Conservation (phyloP, 2,888 invertebrate genomes). For the Agrochola litura region DNA sequence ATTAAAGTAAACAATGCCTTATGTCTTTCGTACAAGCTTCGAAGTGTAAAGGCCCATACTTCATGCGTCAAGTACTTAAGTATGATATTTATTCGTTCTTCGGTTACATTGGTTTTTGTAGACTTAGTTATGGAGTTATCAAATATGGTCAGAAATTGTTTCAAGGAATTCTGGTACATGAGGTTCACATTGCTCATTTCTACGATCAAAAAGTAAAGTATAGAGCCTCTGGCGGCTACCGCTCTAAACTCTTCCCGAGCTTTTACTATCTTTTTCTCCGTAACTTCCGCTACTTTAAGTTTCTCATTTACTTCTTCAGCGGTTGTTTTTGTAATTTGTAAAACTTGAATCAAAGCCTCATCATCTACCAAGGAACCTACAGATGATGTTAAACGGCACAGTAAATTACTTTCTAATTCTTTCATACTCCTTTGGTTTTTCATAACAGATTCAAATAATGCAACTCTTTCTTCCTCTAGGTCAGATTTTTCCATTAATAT, state of each 20-base stretch:
- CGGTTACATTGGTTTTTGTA: constrained; percentile 95
- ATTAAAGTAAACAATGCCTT: constrained; percentile 98
- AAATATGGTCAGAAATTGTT: constrained; percentile 98
- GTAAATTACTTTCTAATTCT: constrained; percentile 97
- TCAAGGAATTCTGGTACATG: constrained; percentile 99
- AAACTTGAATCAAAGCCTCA: constrained; percentile 97
- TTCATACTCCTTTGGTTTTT: constrained; percentile 99
- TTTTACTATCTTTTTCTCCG: constrained; percentile 97
- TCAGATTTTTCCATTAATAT: constrained; percentile 99
- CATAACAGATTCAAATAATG: constrained; percentile 98
- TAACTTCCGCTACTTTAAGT: constrained; percentile 97
- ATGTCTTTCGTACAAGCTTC: constrained; percentile 98
- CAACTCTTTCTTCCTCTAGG: constrained; percentile 97
- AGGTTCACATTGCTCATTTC: constrained; percentile 99
- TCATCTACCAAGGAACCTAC: constrained; percentile 98
- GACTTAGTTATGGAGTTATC: constrained; percentile 98
- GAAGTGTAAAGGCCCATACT: constrained; percentile 97
- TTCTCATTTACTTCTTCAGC: constrained; percentile 99
- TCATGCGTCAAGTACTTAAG: constrained; percentile 97
- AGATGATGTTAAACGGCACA: constrained; percentile 97
- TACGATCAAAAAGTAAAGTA: constrained; percentile 98
- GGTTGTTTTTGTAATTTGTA: constrained; percentile 96
- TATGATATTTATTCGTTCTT: constrained; percentile 97
- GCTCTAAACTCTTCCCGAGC: constrained; percentile 99
- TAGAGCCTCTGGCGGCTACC: constrained; percentile 98